Percentiles rank a stretch among this genome's conserved stretches.
Evolutionary conservation across 2,113 vertebrate species (phyloP).

Genomic region (Proteles cristata): DNA sequence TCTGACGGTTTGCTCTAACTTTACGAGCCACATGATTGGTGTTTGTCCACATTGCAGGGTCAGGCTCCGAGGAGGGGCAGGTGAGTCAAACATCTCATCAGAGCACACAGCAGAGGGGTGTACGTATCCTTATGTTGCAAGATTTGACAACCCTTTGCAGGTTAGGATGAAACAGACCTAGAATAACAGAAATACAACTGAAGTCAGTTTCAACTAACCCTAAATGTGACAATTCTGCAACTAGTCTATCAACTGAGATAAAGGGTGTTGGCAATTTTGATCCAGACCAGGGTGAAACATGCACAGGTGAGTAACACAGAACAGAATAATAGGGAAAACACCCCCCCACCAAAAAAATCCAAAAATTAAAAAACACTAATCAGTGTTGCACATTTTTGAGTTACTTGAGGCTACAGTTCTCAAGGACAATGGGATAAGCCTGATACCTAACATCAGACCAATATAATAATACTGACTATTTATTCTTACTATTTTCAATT

Average conservation of each 20-base stretch:
- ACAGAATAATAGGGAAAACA: background rate
- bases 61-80: background rate
- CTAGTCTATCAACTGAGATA: background rate
- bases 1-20: background rate
- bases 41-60: rapidly evolving
- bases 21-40: background rate
- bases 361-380: background rate
- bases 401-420: background rate
- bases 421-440: background rate
- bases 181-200: background rate
- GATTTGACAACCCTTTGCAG: background rate
- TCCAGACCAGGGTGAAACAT: background rate
- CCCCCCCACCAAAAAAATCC: too few species aligned
- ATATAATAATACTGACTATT: background rate
- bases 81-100: background rate
- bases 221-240: background rate
- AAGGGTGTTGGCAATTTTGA: background rate
- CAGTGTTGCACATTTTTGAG: background rate
- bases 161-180: background rate
- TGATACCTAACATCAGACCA: background rate
- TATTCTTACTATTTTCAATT: background rate
- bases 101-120: background rate
- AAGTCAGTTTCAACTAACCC: background rate
- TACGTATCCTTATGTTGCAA: background rate
- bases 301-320: background rate